A percentile compares a stretch with the other conserved stretches of the same genome.
These are phyloP conservation scores for Pheosia gnoma DNA, from an alignment of 2,888 invertebrate species.

Conservation along the genomic window DNA sequence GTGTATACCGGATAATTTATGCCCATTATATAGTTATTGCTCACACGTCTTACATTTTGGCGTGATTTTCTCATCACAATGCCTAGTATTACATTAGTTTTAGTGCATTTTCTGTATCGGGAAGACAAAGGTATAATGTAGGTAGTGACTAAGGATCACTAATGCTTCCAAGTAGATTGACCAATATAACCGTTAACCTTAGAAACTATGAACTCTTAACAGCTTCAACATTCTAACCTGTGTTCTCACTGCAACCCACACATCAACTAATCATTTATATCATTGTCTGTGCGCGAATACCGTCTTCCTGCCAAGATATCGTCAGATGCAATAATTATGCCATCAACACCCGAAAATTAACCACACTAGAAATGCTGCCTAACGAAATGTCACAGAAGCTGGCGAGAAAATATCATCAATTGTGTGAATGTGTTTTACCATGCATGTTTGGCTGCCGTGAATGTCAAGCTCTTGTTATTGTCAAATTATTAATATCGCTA, in stretches of 20 bases:
- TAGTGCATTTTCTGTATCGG: constrained; percentile 22
- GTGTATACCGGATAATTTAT: constrained; percentile 21
- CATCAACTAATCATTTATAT: constrained; percentile 37
- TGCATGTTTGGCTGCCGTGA: constrained; percentile 77
- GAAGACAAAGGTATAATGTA: constrained; percentile 27
- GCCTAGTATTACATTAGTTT: constrained; percentile 30
- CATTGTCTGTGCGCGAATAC: constrained; percentile 71
- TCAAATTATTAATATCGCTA: constrained; percentile 49
- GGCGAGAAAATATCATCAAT: constrained; percentile 61
- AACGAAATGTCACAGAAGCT: constrained; percentile 72
- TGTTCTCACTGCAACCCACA: constrained; percentile 43
- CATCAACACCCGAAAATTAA: constrained; percentile 69
- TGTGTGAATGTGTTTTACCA: constrained; percentile 73
- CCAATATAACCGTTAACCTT: constrained; percentile 9
- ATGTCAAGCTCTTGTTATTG: constrained; percentile 64
- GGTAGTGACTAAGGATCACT: constrained; percentile 21
- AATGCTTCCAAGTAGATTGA: constrained; percentile 23
- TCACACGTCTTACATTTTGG: constrained; percentile 81
- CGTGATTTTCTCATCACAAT: constrained; percentile 58
- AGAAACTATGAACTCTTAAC: constrained; percentile 37
- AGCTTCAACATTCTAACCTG: constrained; percentile 51
- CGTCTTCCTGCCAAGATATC: constrained; percentile 80
- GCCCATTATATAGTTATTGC: constrained; percentile 47
- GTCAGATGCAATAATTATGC: constrained; percentile 55
- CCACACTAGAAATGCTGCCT: constrained; percentile 75